These are phyloP conservation scores for Morone chrysops DNA, from an alignment of 2,113 vertebrate species.

Conservation along the genomic window DNA sequence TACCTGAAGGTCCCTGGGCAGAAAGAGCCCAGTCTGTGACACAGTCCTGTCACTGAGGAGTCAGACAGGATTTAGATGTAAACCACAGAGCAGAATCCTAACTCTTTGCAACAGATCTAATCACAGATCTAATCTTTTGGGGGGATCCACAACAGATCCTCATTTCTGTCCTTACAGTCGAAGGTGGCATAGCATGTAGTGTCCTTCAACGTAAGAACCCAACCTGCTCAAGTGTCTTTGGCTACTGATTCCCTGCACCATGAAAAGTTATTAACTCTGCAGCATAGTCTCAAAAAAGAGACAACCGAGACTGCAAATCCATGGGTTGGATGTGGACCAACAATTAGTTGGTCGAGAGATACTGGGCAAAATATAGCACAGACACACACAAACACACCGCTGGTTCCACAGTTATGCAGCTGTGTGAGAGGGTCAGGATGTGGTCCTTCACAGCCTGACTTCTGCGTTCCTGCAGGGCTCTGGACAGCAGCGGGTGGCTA, in stretches of 20 bases:
- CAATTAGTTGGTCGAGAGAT: neutral
- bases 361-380: neutral
- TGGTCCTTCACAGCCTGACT: slow-evolving; percentile 65
- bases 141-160: neutral
- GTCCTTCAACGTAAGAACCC: neutral
- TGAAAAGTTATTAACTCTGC: neutral
- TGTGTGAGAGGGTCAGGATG: slow-evolving; percentile 76
- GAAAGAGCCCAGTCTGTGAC: neutral
- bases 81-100: neutral
- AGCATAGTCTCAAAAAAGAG: neutral
- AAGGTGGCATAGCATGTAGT: neutral
- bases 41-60: slow-evolving; percentile 11
- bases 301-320: neutral
- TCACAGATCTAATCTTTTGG: neutral
- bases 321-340: neutral
- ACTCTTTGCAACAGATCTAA: slow-evolving; percentile 5
- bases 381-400: slow-evolving; percentile 78
- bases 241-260: neutral
- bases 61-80: neutral
- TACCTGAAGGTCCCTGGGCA: slow-evolving; percentile 39
- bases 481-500: slow-evolving; percentile 74
- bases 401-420: slow-evolving; percentile 83
- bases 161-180: neutral
- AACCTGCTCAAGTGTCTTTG: neutral
- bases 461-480: slow-evolving; percentile 76